A percentile compares a stretch with the other conserved stretches of the same genome.
Conservation (phyloP, 2,113 vertebrate species). For the Aythya baeri region DNA sequence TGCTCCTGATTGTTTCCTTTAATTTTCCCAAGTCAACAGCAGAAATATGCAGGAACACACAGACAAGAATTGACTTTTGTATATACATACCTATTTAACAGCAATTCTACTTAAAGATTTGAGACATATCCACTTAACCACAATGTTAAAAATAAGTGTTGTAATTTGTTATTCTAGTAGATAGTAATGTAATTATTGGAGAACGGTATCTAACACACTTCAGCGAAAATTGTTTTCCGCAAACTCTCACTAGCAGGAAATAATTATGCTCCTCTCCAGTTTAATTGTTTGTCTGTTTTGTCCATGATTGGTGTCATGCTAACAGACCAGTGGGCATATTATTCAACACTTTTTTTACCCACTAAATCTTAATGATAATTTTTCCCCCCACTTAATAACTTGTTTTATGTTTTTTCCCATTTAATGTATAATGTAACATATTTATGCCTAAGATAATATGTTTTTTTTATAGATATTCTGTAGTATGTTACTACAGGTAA, state of each 20-base stretch:
- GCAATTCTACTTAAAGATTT: not conserved
- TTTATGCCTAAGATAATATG: not conserved
- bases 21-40: not conserved
- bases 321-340: not conserved
- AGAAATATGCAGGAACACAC: not conserved
- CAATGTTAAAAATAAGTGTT: not conserved
- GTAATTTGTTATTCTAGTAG: not conserved
- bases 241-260: not conserved
- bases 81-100: not conserved
- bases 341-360: not conserved
- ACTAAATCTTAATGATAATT: not conserved
- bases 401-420: not conserved
- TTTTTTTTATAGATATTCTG: not conserved
- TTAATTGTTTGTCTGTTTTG: not conserved
- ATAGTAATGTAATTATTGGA: not conserved
- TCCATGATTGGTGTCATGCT: not conserved
- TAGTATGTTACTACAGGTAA: not conserved
- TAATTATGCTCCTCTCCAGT: not conserved
- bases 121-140: not conserved
- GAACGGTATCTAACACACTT: not conserved
- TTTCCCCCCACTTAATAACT: not conserved
- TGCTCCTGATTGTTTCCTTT: not conserved
- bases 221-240: not conserved
- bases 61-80: not conserved
- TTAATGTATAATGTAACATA: not conserved